Percentiles rank a stretch among this genome's conserved stretches.
Conservation (phyloP, 1,140 invertebrate genomes). For the Marisa cornuarietis region DNA sequence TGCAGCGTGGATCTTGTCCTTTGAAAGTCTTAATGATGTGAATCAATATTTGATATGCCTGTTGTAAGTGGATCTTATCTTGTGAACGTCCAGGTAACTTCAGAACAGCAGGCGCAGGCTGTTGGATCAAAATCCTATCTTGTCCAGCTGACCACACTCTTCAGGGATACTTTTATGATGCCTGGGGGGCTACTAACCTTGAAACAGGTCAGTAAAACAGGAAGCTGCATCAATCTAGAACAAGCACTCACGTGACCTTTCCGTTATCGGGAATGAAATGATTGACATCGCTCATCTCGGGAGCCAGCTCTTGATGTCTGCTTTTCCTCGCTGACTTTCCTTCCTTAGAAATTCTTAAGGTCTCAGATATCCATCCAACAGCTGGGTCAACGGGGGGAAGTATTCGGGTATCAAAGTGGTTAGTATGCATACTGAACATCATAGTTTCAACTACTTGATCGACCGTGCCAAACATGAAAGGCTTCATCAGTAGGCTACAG, state of each 20-base stretch:
- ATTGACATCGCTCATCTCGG: background rate
- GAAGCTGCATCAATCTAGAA: background rate
- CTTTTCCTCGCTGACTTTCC: too few relatives aligned
- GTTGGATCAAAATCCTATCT: constrained; percentile 38
- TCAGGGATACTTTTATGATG: constrained; percentile 33
- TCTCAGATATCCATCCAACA: too few relatives aligned
- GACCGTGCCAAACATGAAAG: too few relatives aligned
- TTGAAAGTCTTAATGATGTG: too few relatives aligned
- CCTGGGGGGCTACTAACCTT: constrained; percentile 28
- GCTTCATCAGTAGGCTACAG: too few relatives aligned
- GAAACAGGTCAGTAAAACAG: constrained; percentile 15
- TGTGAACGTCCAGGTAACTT: constrained; percentile 20
- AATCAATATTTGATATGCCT: too few relatives aligned
- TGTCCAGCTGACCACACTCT: constrained; percentile 25
- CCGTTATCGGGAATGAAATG: background rate
- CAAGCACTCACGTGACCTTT: background rate
- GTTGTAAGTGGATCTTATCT: background rate
- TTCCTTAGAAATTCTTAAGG: too few relatives aligned
- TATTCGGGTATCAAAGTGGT: too few relatives aligned
- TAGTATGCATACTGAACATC: too few relatives aligned
- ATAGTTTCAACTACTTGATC: too few relatives aligned
- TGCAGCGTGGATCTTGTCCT: too few relatives aligned
- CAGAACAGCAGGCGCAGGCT: constrained; percentile 29
- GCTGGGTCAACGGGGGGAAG: too few relatives aligned
- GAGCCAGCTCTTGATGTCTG: background rate